Evolutionary conservation across 2,888 invertebrate genomes (phyloP), one percentile per base, ranked within the genome.

Genomic region (Cosmia pyralina): DNA sequence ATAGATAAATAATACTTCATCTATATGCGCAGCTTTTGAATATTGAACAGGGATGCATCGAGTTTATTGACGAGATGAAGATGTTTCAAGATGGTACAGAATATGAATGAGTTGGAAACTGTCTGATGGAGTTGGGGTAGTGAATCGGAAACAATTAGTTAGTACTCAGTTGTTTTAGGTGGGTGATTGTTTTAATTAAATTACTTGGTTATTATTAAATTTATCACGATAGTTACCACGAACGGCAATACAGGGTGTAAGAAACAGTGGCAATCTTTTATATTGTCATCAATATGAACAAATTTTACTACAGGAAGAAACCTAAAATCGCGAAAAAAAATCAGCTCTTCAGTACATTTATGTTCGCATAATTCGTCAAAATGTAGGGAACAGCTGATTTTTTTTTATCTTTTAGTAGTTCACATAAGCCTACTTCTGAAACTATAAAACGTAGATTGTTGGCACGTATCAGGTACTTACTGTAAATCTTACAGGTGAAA

Each of bases 11-110:
- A 85, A 79, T 69, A 73, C 77, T 79, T 86, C 81, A 87, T 88
- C 81, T 86, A 77, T 87, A 89, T 89, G 89, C 88, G 85, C 88
- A 89, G 88, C 85, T 87, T 84, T 83, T 89, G 88, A 87, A 89
- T 89, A 88, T 82, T 87, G 87, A 89, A 81, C 82, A 77, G 75
- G 52, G 67, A 73, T 82, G 81, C 81, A 80, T 77, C 77, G 75
- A 80, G 77, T 80, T 80, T 70, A 82, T 83, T 76, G 88, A 87
- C 79, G 79, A 79, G 78, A 81, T 80, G 77, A 82, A 80, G 79
- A 81, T 76, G 73, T 77, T 72, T 60, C 69, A 69, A 79, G 82
- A 81, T 83, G 72, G 70, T 72, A 60, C 64, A 62, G 78, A 83
- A 75, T 83, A 78, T 83, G 76, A 83, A 83, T 83, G 81, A 79